Conservation (phyloP, 2,888 invertebrate genomes). For the Oxytorus armatus region DNA sequence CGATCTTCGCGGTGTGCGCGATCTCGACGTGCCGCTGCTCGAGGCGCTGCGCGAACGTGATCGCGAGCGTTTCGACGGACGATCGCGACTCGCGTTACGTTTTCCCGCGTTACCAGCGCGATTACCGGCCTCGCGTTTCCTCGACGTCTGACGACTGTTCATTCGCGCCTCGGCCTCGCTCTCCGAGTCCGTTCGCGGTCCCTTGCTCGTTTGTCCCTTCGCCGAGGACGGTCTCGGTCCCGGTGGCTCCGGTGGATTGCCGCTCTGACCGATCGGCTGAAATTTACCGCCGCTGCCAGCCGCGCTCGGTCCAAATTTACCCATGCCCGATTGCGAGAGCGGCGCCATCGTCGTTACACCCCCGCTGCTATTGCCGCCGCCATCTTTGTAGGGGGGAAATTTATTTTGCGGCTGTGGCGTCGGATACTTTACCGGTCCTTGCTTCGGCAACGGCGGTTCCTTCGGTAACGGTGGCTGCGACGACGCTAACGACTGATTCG, state of each 20-base stretch:
- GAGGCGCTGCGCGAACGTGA: constrained; percentile 86
- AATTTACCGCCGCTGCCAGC: constrained; percentile 83
- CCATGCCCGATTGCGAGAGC: constrained; percentile 63
- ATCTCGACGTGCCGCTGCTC: constrained; percentile 88
- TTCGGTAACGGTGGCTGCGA: constrained; percentile 83
- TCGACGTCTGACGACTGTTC: constrained; percentile 78
- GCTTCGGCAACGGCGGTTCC: constrained; percentile 78
- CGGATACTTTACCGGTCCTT: constrained; percentile 80
- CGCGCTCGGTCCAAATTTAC: constrained; percentile 78
- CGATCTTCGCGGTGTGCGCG: constrained; percentile 87
- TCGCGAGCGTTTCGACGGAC: constrained; percentile 78
- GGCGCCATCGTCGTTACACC: constrained; percentile 62
- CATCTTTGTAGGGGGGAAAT: constrained; percentile 80
- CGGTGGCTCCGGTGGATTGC: constrained; percentile 79
- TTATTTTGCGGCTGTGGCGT: constrained; percentile 81
- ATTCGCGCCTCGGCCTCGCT: constrained; percentile 76
- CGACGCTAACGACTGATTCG: constrained; percentile 75
- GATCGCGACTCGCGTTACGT: constrained; percentile 77
- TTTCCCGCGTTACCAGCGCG: constrained; percentile 69
- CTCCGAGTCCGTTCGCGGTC: constrained; percentile 86
- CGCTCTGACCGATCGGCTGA: constrained; percentile 81
- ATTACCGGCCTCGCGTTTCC: constrained; percentile 83
- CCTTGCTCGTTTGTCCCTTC: constrained; percentile 85
- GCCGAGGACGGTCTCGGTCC: constrained; percentile 77
- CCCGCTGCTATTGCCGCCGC: constrained; percentile 64